Evolutionary conservation across 2,888 invertebrate species (phyloP), one percentile per base, ranked within the genome.

Genomic region (Blera fallax): DNA sequence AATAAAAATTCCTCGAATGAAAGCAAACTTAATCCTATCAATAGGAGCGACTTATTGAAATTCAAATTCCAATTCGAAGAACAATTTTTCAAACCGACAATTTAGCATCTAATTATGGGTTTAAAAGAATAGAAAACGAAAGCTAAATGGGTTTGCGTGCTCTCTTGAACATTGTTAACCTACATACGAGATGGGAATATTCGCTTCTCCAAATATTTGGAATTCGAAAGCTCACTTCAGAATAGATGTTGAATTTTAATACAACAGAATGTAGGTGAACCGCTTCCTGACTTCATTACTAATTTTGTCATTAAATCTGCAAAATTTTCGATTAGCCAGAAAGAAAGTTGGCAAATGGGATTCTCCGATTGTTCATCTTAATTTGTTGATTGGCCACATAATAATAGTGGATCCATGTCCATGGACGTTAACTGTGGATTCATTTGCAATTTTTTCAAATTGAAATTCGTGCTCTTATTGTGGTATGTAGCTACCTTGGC

Each of bases 391-490:
- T 78, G 72, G 67, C 56, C 60, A 11, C 64, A 50, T 40, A 67
- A 67, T 56, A 65, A 45, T 32, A 11, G 27, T 8, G 65, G 45
- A 76, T 67, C 24, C 48, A 29, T 65, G 27, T 45, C 27, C 34
- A 37, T 34, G 21, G 52, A 45, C 60, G 16, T 8, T 65, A 27
- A 69, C 27, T 6, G 24, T 34, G 29, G 43, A 64, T 21, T 65
- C 11, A 45, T 60, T 58, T 73, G 58, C 50, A 58, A 43, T 58
- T 73, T 40, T 43, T 60, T 40, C 29, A 56, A 76, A 82, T 77
- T 70, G 64, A 72, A 82, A 56, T 64, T 78, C 82, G 70, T 83
- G 82, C 45, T 72, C 77, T 73, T 8, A 45, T 78, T 37, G 3
- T 52, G 11, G 0, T 48, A 14, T 60, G 54, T 48, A 16, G 24